Percentiles rank a stretch among this genome's conserved stretches.
These are phyloP conservation scores for Rostratula benghalensis DNA, from an alignment of 2,113 vertebrate genomes.

Conservation along the genomic window DNA sequence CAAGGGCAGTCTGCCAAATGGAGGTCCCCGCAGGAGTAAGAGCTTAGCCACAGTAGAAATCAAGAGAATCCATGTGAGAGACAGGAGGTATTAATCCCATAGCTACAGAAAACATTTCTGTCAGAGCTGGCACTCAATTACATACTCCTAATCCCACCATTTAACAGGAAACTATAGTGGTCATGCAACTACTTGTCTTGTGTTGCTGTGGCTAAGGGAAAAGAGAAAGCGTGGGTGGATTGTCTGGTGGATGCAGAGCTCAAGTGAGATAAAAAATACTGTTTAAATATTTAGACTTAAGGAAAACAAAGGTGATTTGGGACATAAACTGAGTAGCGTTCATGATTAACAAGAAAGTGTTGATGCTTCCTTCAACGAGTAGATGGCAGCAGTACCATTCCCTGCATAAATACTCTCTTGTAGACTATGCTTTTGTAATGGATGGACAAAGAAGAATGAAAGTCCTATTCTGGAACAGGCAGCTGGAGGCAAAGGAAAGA, in stretches of 20 bases:
- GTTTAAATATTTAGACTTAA: conserved; percentile 29
- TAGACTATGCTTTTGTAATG: background rate
- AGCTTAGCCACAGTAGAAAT: background rate
- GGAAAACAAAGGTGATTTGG: conserved; percentile 2
- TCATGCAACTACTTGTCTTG: background rate
- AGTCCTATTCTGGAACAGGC: background rate
- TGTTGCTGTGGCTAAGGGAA: background rate
- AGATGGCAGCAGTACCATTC: conserved; percentile 53
- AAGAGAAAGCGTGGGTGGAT: background rate
- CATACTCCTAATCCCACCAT: background rate
- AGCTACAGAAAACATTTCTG: background rate
- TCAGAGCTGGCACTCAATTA: background rate
- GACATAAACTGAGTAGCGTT: background rate
- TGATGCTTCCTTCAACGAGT: background rate
- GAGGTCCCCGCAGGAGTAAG: background rate
- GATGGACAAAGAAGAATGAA: background rate
- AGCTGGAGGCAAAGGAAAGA: conserved; percentile 22
- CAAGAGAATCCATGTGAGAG: background rate
- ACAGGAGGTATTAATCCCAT: background rate
- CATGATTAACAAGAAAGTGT: background rate
- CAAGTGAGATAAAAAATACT: conserved; percentile 23
- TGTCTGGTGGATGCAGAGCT: background rate
- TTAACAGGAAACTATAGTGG: background rate
- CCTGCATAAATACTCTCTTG: background rate
- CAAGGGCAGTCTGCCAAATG: background rate